Percentiles rank a stretch among this genome's conserved stretches.
These are phyloP conservation scores for Hydrolagus affinis DNA, from an alignment of 2,113 vertebrate species.

Conservation along the genomic window DNA sequence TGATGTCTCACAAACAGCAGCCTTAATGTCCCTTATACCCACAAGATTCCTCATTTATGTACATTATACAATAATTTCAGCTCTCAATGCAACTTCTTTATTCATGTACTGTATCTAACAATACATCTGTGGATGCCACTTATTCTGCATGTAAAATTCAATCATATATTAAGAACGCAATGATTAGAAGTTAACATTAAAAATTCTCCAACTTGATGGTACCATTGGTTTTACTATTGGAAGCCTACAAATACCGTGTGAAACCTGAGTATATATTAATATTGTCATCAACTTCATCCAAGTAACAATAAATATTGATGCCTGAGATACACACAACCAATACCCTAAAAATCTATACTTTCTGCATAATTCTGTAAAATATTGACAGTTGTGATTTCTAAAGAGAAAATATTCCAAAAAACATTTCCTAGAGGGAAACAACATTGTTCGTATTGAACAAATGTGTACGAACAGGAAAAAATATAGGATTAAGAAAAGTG, in stretches of 20 bases:
- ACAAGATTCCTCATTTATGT: background rate
- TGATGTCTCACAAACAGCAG: background rate
- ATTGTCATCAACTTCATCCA: background rate
- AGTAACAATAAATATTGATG: conserved; percentile 9
- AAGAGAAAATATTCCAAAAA: background rate
- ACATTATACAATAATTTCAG: background rate
- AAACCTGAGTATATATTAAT: conserved; percentile 3
- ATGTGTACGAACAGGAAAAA: background rate
- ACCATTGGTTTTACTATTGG: background rate
- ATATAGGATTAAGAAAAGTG: background rate
- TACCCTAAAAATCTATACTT: background rate
- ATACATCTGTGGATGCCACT: too few relatives aligned
- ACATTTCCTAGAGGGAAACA: background rate
- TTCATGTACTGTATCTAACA: too few relatives aligned
- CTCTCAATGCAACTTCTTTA: background rate
- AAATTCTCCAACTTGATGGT: background rate
- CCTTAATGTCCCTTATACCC: background rate
- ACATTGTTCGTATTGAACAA: background rate
- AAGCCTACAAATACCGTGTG: background rate
- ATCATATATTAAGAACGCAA: too few relatives aligned
- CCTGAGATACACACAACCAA: too few relatives aligned
- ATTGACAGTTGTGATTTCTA: too few relatives aligned
- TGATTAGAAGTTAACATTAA: too few relatives aligned
- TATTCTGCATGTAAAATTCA: too few relatives aligned
- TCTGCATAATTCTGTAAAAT: background rate